A percentile compares a stretch with the other conserved stretches of the same genome.
Conservation (phyloP, 1,140 invertebrate species). For the Caenorhabditis latens region DNA sequence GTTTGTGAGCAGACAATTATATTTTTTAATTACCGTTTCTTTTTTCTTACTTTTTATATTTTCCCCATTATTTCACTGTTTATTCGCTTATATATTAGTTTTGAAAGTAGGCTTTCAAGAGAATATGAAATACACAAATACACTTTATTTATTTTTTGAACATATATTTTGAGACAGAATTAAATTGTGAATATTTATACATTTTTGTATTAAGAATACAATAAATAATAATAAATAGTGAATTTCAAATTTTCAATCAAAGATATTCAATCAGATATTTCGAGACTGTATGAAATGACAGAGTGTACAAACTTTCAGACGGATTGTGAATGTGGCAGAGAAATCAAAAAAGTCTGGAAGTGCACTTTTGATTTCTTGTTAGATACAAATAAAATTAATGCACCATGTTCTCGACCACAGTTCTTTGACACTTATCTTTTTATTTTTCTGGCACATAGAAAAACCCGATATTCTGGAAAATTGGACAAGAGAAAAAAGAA, state of each 20-base stretch:
- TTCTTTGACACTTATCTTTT: background rate
- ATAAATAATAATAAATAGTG: too few relatives aligned
- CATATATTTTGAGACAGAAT: too few relatives aligned
- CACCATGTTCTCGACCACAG: too few relatives aligned
- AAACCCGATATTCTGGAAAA: conserved; percentile 19
- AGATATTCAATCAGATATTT: background rate
- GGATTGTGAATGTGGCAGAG: too few relatives aligned
- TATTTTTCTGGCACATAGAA: background rate
- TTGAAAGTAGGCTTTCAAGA: background rate
- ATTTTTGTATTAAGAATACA: background rate
- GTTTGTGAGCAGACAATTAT: background rate
- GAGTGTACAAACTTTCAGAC: too few relatives aligned
- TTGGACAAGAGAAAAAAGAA: background rate
- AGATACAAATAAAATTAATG: too few relatives aligned
- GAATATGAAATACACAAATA: too few relatives aligned
- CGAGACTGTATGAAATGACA: too few relatives aligned
- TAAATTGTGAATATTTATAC: background rate
- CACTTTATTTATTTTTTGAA: too few relatives aligned
- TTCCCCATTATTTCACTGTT: background rate
- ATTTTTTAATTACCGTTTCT: background rate
- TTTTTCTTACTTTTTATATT: background rate
- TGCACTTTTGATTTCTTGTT: too few relatives aligned
- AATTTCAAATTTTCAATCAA: too few relatives aligned
- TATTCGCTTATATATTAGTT: background rate
- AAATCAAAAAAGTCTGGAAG: too few relatives aligned